Conservation (phyloP, 1,140 invertebrate species). For the Panulirus ornatus region DNA sequence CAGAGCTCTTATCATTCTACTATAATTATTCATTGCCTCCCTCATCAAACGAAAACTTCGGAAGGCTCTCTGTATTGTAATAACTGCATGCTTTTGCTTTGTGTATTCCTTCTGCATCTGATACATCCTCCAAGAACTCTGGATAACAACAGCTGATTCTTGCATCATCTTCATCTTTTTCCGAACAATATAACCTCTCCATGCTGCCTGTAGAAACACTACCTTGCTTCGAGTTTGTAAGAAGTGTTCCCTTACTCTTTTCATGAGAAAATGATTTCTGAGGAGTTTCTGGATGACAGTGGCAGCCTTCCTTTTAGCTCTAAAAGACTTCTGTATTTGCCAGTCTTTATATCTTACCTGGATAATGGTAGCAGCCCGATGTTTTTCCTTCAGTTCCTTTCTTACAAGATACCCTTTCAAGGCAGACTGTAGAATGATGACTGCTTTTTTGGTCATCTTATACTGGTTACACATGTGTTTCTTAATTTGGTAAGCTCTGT, state of each 20-base stretch:
- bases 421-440: slow-evolving; percentile 47
- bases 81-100: neutral
- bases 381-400: slow-evolving; percentile 17
- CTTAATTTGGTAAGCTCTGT: neutral
- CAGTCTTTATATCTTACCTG: slow-evolving; percentile 37
- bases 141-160: slow-evolving; percentile 45
- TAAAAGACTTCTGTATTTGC: neutral
- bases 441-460: slow-evolving; percentile 2
- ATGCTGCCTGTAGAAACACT: slow-evolving; percentile 52
- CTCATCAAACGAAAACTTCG: slow-evolving; percentile 6
- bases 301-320: slow-evolving; percentile 27
- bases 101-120: neutral
- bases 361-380: slow-evolving; percentile 35
- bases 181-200: slow-evolving; percentile 37
- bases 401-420: slow-evolving; percentile 46
- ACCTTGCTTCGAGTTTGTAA: slow-evolving; percentile 20
- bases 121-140: slow-evolving; percentile 57
- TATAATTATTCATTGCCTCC: slow-evolving; percentile 3
- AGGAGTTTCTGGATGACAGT: slow-evolving; percentile 52
- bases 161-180: slow-evolving; percentile 29
- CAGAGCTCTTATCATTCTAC: slow-evolving; percentile 12
- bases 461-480: slow-evolving; percentile 11
- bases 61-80: slow-evolving; percentile 38
- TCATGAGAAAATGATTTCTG: neutral
- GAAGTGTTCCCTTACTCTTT: slow-evolving; percentile 35